Evolutionary conservation across 2,113 vertebrate species (phyloP).

Genomic region (Lathamus discolor): DNA sequence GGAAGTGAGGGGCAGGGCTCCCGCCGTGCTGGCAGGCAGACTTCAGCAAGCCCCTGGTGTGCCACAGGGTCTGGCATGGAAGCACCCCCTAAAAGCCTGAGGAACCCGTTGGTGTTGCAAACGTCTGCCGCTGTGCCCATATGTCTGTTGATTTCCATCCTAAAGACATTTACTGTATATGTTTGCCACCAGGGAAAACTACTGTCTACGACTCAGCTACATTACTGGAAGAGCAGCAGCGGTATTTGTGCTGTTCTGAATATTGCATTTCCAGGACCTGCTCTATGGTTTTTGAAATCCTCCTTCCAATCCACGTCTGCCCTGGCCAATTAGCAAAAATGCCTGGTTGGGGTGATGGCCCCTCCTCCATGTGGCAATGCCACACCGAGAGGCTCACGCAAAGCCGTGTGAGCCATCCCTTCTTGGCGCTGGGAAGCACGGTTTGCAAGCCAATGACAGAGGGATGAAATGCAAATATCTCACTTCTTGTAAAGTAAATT

Average conservation of each 20-base stretch:
- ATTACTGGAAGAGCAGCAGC: constrained; percentile 63
- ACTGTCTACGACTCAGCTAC: constrained; percentile 34
- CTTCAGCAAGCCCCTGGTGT: accelerated
- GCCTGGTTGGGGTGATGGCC: neutral
- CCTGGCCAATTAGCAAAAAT: constrained; percentile 3
- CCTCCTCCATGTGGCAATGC: neutral
- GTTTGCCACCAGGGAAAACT: constrained; percentile 54
- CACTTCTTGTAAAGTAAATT: constrained; percentile 67
- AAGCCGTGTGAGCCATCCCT: neutral
- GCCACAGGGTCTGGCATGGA: accelerated
- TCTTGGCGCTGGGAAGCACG: neutral
- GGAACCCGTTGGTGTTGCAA: constrained; percentile 15
- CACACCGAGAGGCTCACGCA: neutral
- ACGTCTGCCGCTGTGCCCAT: neutral
- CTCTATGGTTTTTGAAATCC: neutral
- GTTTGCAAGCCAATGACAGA: neutral
- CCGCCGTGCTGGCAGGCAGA: accelerated
- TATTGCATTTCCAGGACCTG: constrained; percentile 59
- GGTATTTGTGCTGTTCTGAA: neutral
- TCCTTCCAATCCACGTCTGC: neutral
- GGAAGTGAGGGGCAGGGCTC: accelerated
- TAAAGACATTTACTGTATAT: constrained; percentile 58
- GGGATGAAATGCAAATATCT: constrained; percentile 52
- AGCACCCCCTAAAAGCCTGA: neutral
- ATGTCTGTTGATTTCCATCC: constrained; percentile 46